Base-by-base conservation (phyloP, 2,888 invertebrate species). In the Campoplex capitator region DNA sequence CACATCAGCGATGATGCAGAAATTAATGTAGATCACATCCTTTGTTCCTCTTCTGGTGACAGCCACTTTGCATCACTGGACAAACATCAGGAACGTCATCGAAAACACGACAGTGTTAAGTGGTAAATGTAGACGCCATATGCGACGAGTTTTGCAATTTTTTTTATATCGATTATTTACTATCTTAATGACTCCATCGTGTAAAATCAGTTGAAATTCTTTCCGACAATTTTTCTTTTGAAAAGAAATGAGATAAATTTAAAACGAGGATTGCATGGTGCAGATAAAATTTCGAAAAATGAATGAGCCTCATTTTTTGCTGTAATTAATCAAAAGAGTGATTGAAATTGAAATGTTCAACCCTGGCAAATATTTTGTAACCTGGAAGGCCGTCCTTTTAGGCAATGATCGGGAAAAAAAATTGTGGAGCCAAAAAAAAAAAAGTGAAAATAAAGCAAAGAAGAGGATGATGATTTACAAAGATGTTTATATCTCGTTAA, bases 31-130 rank as follows among this genome's bases (percentile, higher is more conserved):
- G 42, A 23, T 58, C 38, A 45, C 32, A 32, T 79, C 65, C 89
- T 89, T 90, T 90, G 89, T 90, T 89, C 84, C 62, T 16, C 62
- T 32, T 16, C 62, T 32, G 45, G 70, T 42, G 78, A 56, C 35
- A 62, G 65, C 78, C 78, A 73, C 68, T 79, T 84, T 84, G 87
- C 88, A 87, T 90, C 89, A 88, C 76, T 80, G 88, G 87, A 68
- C 83, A 89, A 88, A 89, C 83, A 89, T 76, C 11, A n/a, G 58
- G 16, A 77, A 65, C 73, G 81, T 81, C 58, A 62, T 45, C 42
- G 38, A 23, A 62, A 71, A 71, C 56, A 56, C 56, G 67, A 45
- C 68, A n/a, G 70, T 68, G 51, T 68, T 77, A 51, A 68, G 62
- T 77, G 71, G 28, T 48, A 48, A 71, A 71, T 48, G 32, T 28